phyloP scores from a whole-genome alignment of 2,888 invertebrate species.

The Parnassius mnemosyne region DNA sequence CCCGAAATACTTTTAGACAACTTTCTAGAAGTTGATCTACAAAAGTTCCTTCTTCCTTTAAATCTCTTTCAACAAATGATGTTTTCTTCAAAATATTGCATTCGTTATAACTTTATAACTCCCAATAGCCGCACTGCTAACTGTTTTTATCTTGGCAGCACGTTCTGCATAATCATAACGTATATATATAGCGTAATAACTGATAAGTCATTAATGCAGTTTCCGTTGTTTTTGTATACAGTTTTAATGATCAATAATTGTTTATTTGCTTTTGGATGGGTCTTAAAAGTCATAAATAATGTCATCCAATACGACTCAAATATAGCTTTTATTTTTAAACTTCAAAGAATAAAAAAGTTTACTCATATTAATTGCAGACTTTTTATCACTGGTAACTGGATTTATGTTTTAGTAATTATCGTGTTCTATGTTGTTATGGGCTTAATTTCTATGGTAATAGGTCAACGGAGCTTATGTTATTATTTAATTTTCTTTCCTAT shows the following conservation, averaged over 20 bases:
- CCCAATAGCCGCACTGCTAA: slow-evolving; percentile 6
- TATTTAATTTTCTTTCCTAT: background rate
- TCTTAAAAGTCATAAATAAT: background rate
- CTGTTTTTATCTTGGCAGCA: slow-evolving; percentile 1
- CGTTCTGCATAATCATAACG: background rate
- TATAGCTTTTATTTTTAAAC: slow-evolving; percentile 2
- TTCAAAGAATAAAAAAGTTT: background rate
- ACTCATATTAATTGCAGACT: background rate
- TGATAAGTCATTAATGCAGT: background rate
- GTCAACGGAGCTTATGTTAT: background rate
- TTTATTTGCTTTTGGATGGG: background rate
- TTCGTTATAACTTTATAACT: slow-evolving; percentile 16
- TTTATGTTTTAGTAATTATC: background rate
- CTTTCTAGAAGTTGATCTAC: slow-evolving; percentile 6
- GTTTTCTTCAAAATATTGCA: slow-evolving; percentile 8
- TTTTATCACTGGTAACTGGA: slow-evolving; percentile 1
- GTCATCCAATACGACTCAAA: background rate
- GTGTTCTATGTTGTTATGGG: slow-evolving; percentile 2
- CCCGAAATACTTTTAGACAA: slow-evolving; percentile 19
- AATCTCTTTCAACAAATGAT: slow-evolving; percentile 2
- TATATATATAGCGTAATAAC: background rate
- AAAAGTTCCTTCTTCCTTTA: slow-evolving; percentile 15
- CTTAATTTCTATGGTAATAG: background rate
- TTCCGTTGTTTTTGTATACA: background rate
- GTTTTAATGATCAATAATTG: background rate